These are phyloP conservation scores for Anoura caudifer DNA, from an alignment of 2,113 vertebrate genomes.

Conservation along the genomic window DNA sequence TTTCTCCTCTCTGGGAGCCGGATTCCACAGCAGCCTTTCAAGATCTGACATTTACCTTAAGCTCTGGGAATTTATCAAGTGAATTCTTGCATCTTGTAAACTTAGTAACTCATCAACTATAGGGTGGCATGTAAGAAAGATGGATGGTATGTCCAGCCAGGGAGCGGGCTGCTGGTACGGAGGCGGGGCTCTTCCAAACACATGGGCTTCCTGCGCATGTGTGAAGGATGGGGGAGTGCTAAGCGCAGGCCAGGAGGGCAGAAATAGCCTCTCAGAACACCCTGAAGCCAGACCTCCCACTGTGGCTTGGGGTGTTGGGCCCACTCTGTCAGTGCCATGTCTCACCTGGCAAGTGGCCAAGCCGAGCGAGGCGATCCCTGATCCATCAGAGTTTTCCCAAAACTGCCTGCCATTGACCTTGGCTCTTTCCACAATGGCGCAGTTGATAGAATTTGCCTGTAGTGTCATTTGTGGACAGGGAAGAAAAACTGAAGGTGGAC, in stretches of 20 bases:
- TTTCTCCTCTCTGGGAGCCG: neutral
- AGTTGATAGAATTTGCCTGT: neutral
- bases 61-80: constrained; percentile 13
- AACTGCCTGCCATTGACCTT: neutral
- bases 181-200: neutral
- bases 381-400: neutral
- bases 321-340: no score
- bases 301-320: accelerated
- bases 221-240: neutral
- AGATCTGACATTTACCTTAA: constrained; percentile 22
- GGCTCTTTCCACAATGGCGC: neutral
- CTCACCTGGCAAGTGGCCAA: neutral
- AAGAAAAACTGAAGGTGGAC: neutral
- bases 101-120: neutral
- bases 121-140: neutral
- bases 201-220: accelerated
- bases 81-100: neutral
- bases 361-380: neutral
- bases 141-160: neutral
- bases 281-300: neutral
- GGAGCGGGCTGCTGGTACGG: accelerated
- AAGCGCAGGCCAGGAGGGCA: neutral
- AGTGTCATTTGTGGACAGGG: neutral
- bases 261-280: neutral
- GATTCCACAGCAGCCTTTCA: neutral